phyloP scores from a whole-genome alignment of 1,140 invertebrate genomes.

The Helicorthomorpha holstii region DNA sequence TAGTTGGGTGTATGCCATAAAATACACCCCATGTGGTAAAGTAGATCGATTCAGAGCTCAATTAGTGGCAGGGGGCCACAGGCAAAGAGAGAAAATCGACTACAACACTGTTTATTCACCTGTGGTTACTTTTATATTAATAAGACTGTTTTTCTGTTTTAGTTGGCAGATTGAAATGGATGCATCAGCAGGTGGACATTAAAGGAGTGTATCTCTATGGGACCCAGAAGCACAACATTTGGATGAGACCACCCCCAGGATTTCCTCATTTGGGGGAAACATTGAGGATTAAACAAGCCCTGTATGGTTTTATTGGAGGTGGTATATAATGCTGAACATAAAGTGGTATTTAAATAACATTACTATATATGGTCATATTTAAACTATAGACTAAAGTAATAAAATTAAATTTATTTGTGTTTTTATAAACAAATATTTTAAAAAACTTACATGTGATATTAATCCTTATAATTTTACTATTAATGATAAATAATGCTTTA shows the following conservation, averaged over 20 bases:
- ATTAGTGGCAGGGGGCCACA: too few species aligned
- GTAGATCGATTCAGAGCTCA: neutral
- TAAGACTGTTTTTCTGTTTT: neutral
- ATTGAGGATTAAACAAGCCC: neutral
- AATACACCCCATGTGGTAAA: neutral
- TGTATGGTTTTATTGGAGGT: neutral
- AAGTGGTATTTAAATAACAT: too few species aligned
- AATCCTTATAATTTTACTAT: too few species aligned
- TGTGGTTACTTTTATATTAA: neutral
- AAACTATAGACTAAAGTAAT: neutral
- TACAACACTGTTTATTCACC: neutral
- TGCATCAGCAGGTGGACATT: too few species aligned
- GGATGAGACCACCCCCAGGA: too few species aligned
- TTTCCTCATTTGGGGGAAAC: too few species aligned
- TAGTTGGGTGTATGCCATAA: slow-evolving; percentile 7
- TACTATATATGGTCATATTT: too few species aligned
- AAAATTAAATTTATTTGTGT: too few species aligned
- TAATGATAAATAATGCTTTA: too few species aligned
- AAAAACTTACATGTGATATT: too few species aligned
- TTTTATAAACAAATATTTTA: too few species aligned
- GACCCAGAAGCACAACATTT: neutral
- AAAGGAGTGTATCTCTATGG: neutral
- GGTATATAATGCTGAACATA: too few species aligned
- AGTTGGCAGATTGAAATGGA: neutral
- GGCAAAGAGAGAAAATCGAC: neutral